phyloP scores from a whole-genome alignment of 2,113 vertebrate species.

The Pangasianodon gigas region DNA sequence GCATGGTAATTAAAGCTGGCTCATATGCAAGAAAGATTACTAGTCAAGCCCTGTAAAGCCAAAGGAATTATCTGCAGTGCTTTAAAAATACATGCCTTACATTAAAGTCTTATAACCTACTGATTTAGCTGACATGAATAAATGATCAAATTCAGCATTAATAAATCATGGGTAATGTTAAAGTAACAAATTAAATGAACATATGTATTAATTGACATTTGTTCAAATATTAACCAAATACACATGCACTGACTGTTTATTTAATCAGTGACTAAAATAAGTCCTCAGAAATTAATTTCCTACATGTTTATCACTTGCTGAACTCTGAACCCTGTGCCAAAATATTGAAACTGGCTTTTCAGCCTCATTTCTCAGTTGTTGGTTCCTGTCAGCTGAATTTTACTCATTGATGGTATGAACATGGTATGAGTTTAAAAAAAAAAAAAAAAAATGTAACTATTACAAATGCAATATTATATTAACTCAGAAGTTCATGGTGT shows the following conservation, averaged over 20 bases:
- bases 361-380: too few relatives aligned
- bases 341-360: too few relatives aligned
- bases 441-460: too few relatives aligned
- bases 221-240: background rate
- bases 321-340: too few relatives aligned
- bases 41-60: background rate
- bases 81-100: background rate
- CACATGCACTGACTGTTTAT: background rate
- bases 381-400: background rate
- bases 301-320: background rate
- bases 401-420: background rate
- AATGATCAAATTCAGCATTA: background rate
- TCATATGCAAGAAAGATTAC: background rate
- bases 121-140: background rate
- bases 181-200: background rate
- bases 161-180: background rate
- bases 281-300: background rate
- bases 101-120: background rate
- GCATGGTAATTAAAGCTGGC: slow-evolving; percentile 81
- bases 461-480: background rate
- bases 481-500: background rate
- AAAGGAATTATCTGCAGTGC: too few relatives aligned
- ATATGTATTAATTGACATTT: background rate
- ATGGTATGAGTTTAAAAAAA: too few relatives aligned
- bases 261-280: too few relatives aligned